phyloP scores from a whole-genome alignment of 2,888 invertebrate species.

The Mimachlamys varia region DNA sequence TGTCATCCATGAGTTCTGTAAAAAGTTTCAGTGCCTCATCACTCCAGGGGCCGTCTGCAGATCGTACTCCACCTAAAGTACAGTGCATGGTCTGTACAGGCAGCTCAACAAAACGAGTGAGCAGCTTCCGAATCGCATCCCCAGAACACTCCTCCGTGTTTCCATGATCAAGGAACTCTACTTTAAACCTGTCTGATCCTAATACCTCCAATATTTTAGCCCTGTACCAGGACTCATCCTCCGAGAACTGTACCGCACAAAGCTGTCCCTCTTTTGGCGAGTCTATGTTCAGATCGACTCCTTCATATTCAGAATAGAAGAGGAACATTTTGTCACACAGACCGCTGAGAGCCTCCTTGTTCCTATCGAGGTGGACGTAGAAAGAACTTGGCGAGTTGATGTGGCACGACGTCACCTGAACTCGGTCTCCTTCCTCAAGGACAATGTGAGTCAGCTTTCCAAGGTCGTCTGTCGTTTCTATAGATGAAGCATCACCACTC shows the following conservation, averaged over 20 bases:
- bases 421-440: conserved; percentile 56
- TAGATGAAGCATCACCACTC: conserved; percentile 11
- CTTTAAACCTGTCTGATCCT: conserved; percentile 55
- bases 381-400: conserved; percentile 68
- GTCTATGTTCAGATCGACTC: conserved; percentile 53
- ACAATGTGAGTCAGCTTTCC: conserved; percentile 40
- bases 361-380: conserved; percentile 68
- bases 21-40: conserved; percentile 63
- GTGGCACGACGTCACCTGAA: conserved; percentile 60
- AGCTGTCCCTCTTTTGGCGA: conserved; percentile 56
- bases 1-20: conserved; percentile 61
- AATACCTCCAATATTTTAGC: conserved; percentile 57
- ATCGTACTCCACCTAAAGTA: conserved; percentile 64
- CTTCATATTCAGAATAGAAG: conserved; percentile 59
- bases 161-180: conserved; percentile 79
- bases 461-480: not conserved
- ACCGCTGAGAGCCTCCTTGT: conserved; percentile 57
- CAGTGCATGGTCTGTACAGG: conserved; percentile 75
- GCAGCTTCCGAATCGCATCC: conserved; percentile 68
- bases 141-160: conserved; percentile 70
- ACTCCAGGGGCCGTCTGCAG: conserved; percentile 62
- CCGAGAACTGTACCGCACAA: conserved; percentile 69
- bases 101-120: conserved; percentile 66
- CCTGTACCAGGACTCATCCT: conserved; percentile 76
- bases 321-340: conserved; percentile 71